Base-by-base conservation (phyloP, 2,113 vertebrate species). In the Xenus cinereus region DNA sequence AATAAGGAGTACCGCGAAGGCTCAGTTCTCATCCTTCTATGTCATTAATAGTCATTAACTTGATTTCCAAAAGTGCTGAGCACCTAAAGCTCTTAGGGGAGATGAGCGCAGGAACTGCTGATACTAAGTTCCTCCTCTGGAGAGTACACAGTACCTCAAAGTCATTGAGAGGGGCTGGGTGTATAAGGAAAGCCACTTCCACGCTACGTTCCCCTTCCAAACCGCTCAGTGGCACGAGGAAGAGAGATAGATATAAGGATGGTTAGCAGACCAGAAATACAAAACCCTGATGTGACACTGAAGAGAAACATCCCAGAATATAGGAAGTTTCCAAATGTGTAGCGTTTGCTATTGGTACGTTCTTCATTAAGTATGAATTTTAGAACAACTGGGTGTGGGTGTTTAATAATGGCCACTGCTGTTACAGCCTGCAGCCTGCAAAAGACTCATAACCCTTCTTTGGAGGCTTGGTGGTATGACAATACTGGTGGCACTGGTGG, bases 21-120 rank as follows among this genome's bases (percentile, higher is more conserved):
- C 46, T 84, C 59, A n/a, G 74, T 92, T 87, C 66, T 89, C 86
- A 92, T 95, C 91, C 69, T 94, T 91, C 93, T 92, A 68, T 87
- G 67, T 93, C 90, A 76, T 95, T 96, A 97, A 89, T 93, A 91
- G 88, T 93, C 95, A 95, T 96, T 96, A 96, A 96, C 72, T 96
- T 91, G 87, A 90, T 96, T 95, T 97, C 84, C 59, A 69, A 85
- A 97, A 97, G 75, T 94, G 95, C 95, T 96, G 95, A 96, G 85
- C 63, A 87, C 71, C 95, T 93, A 78, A 84, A 95, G 86, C 94
- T 97, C 90, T 97, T 84, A 93, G 66, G 48, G 89, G 74, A 92
- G 91, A 97, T 96, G 95, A 95, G 76, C 17, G 7, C 51, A 91
- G 91, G 86, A 97, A 96, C 62, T 95, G 92, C 94, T 96, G 94